Evolutionary conservation across 2,888 invertebrate species (phyloP).

Genomic region (Invenusta paracnida): DNA sequence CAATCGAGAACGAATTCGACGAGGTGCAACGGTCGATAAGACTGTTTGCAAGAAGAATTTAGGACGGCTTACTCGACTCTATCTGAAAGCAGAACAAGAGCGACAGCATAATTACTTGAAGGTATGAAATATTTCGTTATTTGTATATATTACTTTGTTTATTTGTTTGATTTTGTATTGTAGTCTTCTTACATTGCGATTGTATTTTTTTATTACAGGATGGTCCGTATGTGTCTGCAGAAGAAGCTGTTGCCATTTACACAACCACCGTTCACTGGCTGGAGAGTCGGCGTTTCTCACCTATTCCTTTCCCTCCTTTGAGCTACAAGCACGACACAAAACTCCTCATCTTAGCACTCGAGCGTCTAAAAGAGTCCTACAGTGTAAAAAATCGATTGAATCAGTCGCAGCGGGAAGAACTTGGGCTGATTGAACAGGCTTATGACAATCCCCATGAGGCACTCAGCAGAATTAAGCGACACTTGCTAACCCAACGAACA

Average conservation of each 20-base stretch:
- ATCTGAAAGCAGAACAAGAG: constrained; percentile 94
- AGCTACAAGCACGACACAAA: constrained; percentile 99
- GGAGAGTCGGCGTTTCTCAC: constrained; percentile 93
- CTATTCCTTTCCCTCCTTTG: constrained; percentile 96
- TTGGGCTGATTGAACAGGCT: constrained; percentile 97
- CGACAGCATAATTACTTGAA: constrained; percentile 97
- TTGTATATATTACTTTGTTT: not conserved
- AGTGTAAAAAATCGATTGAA: constrained; percentile 93
- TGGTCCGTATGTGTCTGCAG: constrained; percentile 97
- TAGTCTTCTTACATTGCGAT: not conserved
- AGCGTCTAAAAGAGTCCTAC: constrained; percentile 92
- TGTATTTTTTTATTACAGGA: constrained; percentile 65
- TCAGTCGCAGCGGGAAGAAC: constrained; percentile 94
- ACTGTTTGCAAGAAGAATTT: constrained; percentile 99
- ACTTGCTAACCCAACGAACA: constrained; percentile 90
- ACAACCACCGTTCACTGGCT: constrained; percentile 99
- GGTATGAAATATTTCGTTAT: too few species aligned
- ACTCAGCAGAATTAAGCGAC: constrained; percentile 94
- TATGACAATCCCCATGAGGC: constrained; percentile 99
- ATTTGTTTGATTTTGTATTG: not conserved
- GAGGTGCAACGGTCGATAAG: constrained; percentile 98
- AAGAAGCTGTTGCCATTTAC: constrained; percentile 99
- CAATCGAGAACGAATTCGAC: constrained; percentile 91
- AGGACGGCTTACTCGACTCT: constrained; percentile 89
- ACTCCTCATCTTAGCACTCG: constrained; percentile 87